phyloP scores from a whole-genome alignment of 2,797 vertebrate species.

The Falco naumanni region DNA sequence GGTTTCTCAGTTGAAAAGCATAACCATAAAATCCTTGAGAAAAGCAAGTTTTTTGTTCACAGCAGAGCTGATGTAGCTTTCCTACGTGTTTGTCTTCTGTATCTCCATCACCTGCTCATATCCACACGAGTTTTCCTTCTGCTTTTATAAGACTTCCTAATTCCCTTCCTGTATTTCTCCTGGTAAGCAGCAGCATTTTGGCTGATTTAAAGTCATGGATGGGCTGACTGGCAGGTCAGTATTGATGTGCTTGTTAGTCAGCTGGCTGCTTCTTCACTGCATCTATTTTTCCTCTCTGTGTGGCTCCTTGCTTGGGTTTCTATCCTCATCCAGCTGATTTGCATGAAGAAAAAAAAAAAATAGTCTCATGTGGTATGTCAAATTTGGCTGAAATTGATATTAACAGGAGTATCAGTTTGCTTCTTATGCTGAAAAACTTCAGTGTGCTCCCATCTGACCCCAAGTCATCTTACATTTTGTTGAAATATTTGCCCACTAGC shows the following conservation, averaged over 20 bases:
- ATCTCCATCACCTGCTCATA: neutral
- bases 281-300: neutral
- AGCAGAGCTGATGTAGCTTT: neutral
- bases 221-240: neutral
- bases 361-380: neutral
- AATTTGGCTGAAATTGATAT: neutral
- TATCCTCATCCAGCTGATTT: neutral
- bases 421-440: neutral
- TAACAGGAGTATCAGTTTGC: neutral
- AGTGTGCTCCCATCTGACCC: neutral
- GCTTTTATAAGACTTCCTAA: neutral
- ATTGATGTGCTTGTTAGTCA: neutral
- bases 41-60: neutral
- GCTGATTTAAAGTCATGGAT: neutral
- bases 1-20: neutral
- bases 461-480: neutral
- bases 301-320: neutral
- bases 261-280: neutral
- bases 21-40: neutral
- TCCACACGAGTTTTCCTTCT: neutral
- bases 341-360: neutral
- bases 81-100: neutral
- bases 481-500: neutral
- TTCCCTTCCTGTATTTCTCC: neutral
- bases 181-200: neutral